Base-by-base conservation (phyloP, 2,113 vertebrate genomes). In the Campylorhamphus procurvoides region DNA sequence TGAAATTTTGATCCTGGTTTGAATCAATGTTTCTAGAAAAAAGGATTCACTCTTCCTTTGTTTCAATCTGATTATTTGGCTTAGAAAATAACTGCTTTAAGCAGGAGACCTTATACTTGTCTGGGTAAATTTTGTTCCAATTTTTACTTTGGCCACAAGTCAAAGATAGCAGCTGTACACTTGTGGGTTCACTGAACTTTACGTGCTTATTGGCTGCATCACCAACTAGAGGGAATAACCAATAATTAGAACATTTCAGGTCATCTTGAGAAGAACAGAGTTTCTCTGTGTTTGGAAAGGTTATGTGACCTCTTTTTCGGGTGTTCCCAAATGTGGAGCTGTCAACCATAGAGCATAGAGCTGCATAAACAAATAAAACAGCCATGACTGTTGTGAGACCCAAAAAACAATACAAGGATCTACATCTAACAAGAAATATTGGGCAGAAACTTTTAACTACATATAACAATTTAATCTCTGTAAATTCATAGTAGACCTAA, bases 131-230 rank as follows among this genome's bases (percentile, higher is more conserved):
- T 92, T 97, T 96, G 94, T 98, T 98, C 97, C 98, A 98, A 96
- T 98, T 98, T 98, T 98, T 98, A 97, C 98, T 98, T 98, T 99
- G 99, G 99, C 98, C 97, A 98, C 98, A 97, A 98, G 98, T 99
- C 99, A 99, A 99, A 99, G 97, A 98, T 98, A 99, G 98, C 99
- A 99, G 98, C 98, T 99, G 99, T 98, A 98, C 29, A 93, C 97
- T 98, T 98, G 98, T 97, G 98, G 98, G 98, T 99, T 99, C 98
- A 98, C 93, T 98, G 99, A 99, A 98, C 98, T 98, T 98, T 97
- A 96, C 62, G 97, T 98, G 98, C 97, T 98, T 98, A 91, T 97
- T 99, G 98, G 98, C 98, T 98, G 97, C 97, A 96, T 96, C 95
- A 88, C 91, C 87, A 93, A 97, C 98, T 98, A 97, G 93, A 97